Conservation (phyloP, 2,797 vertebrate species). For the Columba guinea region DNA sequence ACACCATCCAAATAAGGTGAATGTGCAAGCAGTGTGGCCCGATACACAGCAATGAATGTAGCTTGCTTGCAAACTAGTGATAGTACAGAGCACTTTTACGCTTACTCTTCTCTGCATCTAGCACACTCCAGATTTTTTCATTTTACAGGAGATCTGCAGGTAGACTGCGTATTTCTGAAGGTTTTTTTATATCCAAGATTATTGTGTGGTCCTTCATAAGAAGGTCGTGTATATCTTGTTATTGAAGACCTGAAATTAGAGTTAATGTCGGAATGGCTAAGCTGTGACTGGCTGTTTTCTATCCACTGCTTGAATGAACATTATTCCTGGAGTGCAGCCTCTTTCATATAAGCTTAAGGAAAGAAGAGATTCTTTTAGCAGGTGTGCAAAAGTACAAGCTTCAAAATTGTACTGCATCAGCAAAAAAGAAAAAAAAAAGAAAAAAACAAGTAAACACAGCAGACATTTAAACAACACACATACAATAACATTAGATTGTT, state of each 20-base stretch:
- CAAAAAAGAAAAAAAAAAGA: neutral
- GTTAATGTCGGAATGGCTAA: neutral
- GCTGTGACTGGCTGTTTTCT: neutral
- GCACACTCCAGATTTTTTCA: fast-evolving
- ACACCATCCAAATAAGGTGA: neutral
- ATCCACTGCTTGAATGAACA: neutral
- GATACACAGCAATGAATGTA: neutral
- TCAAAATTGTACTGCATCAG: neutral
- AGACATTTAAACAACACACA: neutral
- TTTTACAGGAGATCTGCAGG: neutral
- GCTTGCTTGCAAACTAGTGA: neutral
- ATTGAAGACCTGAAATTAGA: neutral
- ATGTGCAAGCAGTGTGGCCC: neutral
- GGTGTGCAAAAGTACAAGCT: neutral
- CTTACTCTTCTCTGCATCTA: neutral
- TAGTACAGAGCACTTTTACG: neutral
- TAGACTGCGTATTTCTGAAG: neutral
- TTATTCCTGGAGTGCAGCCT: neutral
- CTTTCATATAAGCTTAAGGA: neutral
- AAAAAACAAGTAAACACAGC: neutral
- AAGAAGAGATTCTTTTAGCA: neutral
- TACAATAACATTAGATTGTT: neutral
- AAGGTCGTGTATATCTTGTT: neutral
- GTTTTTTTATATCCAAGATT: neutral
- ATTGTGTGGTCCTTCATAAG: neutral